Percentiles rank a stretch among this genome's conserved stretches.
Evolutionary conservation across 2,113 vertebrate genomes (phyloP).

Genomic region (Enhydra lutris): DNA sequence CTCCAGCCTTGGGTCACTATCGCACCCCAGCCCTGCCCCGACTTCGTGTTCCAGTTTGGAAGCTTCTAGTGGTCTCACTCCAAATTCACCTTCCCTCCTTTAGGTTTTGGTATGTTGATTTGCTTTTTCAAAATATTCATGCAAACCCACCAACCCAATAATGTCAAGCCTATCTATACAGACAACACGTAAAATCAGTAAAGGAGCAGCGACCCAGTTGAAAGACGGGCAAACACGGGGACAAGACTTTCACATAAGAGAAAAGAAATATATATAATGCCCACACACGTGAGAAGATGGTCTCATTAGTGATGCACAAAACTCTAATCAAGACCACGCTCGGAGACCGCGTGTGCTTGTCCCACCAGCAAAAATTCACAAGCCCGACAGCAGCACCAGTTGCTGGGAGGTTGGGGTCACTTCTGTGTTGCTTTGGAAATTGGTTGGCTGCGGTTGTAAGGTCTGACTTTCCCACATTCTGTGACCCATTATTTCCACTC

Average conservation of each 20-base stretch:
- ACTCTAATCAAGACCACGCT: background rate
- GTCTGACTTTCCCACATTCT: background rate
- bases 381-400: background rate
- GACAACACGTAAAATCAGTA: background rate
- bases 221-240: background rate
- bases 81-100: background rate
- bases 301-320: background rate
- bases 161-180: background rate
- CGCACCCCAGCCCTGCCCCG: background rate
- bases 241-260: background rate
- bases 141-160: background rate
- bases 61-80: background rate
- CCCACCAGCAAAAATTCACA: background rate
- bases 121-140: background rate
- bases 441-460: background rate
- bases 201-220: background rate
- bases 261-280: background rate
- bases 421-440: background rate
- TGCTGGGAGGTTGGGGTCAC: background rate
- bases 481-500: background rate
- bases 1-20: background rate
- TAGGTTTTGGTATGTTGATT: background rate
- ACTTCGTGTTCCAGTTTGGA: background rate
- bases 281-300: background rate
- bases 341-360: background rate